These are phyloP conservation scores for Dasypus novemcinctus DNA, from an alignment of 2,113 vertebrate genomes.

Conservation along the genomic window DNA sequence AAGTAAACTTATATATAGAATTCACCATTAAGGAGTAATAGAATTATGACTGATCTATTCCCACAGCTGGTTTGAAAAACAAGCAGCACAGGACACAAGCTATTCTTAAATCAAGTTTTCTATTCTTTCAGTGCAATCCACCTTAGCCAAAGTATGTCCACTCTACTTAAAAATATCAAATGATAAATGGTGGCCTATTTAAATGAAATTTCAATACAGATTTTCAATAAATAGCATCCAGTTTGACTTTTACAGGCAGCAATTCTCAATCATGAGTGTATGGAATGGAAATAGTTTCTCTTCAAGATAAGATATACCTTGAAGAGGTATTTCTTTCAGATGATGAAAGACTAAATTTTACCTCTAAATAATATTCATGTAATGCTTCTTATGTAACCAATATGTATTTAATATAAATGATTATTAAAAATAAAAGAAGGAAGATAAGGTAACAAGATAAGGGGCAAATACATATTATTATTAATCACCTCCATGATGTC, in stretches of 20 bases:
- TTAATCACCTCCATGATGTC: not conserved
- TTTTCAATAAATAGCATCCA: not conserved
- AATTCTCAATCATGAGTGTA: not conserved
- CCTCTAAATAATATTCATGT: not conserved
- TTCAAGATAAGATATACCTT: not conserved
- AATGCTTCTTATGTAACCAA: slow-evolving; percentile 5
- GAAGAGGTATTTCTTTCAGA: too few relatives aligned
- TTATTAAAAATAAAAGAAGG: slow-evolving; percentile 20
- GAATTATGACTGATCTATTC: not conserved
- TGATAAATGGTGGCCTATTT: not conserved
- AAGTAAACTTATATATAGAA: not conserved
- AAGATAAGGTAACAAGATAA: not conserved
- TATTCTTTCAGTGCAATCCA: not conserved
- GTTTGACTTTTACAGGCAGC: slow-evolving; percentile 14
- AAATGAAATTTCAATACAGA: slow-evolving; percentile 22
- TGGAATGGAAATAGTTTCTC: not conserved
- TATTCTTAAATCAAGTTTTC: not conserved
- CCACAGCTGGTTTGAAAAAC: not conserved
- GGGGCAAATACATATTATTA: not conserved
- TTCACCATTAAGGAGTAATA: not conserved
- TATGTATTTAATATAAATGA: not conserved
- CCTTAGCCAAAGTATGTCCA: not conserved
- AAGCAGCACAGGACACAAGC: not conserved
- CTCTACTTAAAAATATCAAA: not conserved
- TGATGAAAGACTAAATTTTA: too few relatives aligned